Base-by-base conservation (phyloP, 2,888 invertebrate genomes). In the Laspeyria flexula region DNA sequence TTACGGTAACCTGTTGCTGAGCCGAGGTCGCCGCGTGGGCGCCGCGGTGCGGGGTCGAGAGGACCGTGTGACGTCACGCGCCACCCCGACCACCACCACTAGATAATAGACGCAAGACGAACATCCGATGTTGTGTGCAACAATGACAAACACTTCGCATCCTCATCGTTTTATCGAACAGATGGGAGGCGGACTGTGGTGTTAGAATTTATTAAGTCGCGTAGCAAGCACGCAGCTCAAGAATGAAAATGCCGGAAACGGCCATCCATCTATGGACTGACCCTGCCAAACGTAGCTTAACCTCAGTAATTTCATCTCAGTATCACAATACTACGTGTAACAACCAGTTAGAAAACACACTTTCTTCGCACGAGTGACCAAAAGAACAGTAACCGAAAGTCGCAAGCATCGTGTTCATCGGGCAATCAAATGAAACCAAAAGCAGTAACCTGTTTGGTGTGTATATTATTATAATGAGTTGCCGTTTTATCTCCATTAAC, bases 1-100 rank as follows among this genome's bases (percentile, higher is more conserved):
- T 12, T 27, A 43, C 25, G 6, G 15, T 31, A 50, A 57, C 57
- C 49, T 56, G 62, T 61, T 57, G 61, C 47, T 31, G 18, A 10
- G 38, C 31, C 30, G 23, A 31, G 12, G 13, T 23, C 50, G 43
- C 18, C 31, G 38, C 21, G 18, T 30, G 35, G 29, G 41, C 44
- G 44, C 41, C 35, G 13, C 23, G 23, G 10, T 21, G 43, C 15
- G 9, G 35, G 41, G 30, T 15, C 35, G 40, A 15, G 25, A 35
- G 9, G 16, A 35, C 16, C 21, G 12, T 29, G 42, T 52, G 52
- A 52, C 52, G 52, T 52, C 45, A 43, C 16, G 25, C 37, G 27
- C 21, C 33, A 35, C 7, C 4, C 25, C 7, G 9, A 25, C 1
- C 9, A 25, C 25, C 9, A 25, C 25, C 9, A 25, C 25, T 7